Conservation (phyloP, 2,888 invertebrate genomes). For the Drosophila fulvimacula region DNA sequence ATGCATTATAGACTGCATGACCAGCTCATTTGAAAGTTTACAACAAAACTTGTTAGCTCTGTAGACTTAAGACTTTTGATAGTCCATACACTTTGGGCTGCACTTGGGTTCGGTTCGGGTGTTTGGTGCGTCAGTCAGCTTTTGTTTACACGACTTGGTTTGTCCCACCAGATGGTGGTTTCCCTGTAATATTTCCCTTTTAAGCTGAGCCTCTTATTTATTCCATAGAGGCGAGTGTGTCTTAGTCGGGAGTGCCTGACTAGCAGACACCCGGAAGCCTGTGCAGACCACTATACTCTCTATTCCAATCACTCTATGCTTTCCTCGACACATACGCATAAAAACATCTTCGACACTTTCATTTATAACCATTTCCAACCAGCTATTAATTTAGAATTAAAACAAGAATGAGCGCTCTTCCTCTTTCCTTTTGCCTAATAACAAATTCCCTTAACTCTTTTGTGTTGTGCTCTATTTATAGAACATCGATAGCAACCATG, state of each 20-base stretch:
- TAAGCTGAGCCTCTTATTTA: neutral
- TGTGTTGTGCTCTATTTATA: neutral
- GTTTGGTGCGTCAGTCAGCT: neutral
- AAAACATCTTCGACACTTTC: neutral
- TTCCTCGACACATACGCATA: neutral
- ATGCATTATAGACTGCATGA: constrained; percentile 13
- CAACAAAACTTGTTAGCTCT: neutral
- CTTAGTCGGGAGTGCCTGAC: neutral
- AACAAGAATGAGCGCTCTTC: neutral
- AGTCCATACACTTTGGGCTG: neutral
- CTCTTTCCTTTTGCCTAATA: neutral
- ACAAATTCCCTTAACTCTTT: neutral
- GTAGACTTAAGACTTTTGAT: neutral
- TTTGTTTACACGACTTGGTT: neutral
- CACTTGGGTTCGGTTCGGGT: neutral
- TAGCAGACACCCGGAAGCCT: neutral
- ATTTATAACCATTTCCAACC: neutral
- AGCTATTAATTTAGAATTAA: neutral
- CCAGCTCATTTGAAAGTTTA: neutral
- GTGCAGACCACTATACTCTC: too few relatives aligned
- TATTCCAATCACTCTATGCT: neutral
- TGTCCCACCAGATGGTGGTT: neutral
- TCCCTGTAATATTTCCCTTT: neutral
- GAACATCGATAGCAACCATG: neutral
- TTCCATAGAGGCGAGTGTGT: neutral